A percentile compares a stretch with the other conserved stretches of the same genome.
These are phyloP conservation scores for Philonicus albiceps DNA, from an alignment of 2,888 invertebrate species.

Conservation along the genomic window DNA sequence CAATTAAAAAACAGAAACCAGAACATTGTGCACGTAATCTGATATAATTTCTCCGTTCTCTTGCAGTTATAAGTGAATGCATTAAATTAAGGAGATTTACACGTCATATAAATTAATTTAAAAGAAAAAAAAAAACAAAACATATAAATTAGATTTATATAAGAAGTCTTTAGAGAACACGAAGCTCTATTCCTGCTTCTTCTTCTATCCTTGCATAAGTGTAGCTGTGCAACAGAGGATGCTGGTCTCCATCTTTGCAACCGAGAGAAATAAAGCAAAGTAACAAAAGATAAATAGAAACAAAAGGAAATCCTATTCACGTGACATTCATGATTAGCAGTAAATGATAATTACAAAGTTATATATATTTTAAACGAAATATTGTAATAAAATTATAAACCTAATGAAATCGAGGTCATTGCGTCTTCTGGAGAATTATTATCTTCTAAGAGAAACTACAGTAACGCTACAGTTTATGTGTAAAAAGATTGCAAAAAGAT, in stretches of 20 bases:
- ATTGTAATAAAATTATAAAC: constrained; percentile 6
- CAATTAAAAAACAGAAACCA: neutral
- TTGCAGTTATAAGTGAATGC: constrained; percentile 34
- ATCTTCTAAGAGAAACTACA: neutral
- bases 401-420: neutral
- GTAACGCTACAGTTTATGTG: constrained; percentile 10
- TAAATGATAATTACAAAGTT: constrained; percentile 7
- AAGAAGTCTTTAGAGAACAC: constrained; percentile 8
- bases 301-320: constrained; percentile 1
- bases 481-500: constrained; percentile 17
- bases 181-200: neutral
- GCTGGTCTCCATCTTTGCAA: constrained; percentile 9
- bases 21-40: neutral
- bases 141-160: constrained; percentile 30
- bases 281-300: neutral
- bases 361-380: constrained; percentile 28
- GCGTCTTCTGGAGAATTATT: constrained; percentile 23
- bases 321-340: constrained; percentile 23
- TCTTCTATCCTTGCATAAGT: neutral
- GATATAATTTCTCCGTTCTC: neutral
- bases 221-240: neutral
- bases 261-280: neutral
- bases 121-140: neutral
- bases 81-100: constrained; percentile 20
- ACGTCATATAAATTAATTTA: constrained; percentile 21